A percentile compares a stretch with the other conserved stretches of the same genome.
These are phyloP conservation scores for Mastomys natalensis DNA, from an alignment of 2,113 vertebrate genomes.

Conservation along the genomic window DNA sequence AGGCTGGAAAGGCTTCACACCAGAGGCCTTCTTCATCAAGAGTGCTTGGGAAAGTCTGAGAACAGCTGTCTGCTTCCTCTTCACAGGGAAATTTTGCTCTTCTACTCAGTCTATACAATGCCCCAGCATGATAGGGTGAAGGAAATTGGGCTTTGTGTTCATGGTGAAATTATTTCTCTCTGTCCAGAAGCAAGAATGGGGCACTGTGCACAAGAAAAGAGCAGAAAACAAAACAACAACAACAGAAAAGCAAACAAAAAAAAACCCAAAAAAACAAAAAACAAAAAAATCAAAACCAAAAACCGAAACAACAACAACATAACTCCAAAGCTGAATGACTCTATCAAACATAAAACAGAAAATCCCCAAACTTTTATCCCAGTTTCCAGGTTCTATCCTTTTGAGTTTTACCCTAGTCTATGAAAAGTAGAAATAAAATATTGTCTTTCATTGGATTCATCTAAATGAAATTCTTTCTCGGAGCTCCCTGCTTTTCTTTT, in stretches of 20 bases:
- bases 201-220: neutral
- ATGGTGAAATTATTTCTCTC: neutral
- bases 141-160: neutral
- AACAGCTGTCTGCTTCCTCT: neutral
- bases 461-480: neutral
- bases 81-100: neutral
- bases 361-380: neutral
- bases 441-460: conserved; percentile 29
- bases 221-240: neutral
- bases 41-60: neutral
- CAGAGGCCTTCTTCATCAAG: neutral
- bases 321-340: neutral
- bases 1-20: neutral
- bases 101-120: neutral
- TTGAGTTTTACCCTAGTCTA: neutral
- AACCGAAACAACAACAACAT: neutral
- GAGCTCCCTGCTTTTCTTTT: neutral
- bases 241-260: neutral
- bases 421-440: conserved; percentile 47
- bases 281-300: neutral
- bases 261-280: neutral
- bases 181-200: neutral
- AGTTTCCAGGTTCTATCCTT: conserved; percentile 5
- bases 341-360: neutral
- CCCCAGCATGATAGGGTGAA: neutral